These are phyloP conservation scores for Xestia rhomboidea DNA, from an alignment of 2,888 invertebrate species.

Conservation along the genomic window DNA sequence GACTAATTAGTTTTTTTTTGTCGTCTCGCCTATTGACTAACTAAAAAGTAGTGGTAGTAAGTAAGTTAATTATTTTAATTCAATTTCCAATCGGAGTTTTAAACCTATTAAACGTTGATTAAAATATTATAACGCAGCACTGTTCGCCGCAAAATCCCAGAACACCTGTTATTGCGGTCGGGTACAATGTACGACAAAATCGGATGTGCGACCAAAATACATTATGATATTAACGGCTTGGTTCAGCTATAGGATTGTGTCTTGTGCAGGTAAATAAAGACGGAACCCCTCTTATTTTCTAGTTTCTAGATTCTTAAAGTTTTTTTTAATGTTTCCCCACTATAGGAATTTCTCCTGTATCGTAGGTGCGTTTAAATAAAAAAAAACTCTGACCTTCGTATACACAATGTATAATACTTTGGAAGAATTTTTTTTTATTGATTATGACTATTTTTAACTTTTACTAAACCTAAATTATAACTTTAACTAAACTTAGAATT, in stretches of 20 bases:
- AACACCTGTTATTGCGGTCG: constrained; percentile 44
- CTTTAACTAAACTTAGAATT: no score
- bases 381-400: no score
- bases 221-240: constrained; percentile 16
- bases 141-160: constrained; percentile 29
- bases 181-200: constrained; percentile 14
- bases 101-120: constrained; percentile 1
- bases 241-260: neutral
- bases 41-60: no score
- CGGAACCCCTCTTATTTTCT: neutral
- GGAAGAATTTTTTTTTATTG: no score
- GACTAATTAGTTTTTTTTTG: no score
- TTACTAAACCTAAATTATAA: no score
- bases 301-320: neutral
- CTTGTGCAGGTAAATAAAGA: neutral
- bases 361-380: no score
- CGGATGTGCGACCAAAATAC: constrained; percentile 10
- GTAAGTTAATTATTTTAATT: no score
- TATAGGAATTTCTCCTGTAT: neutral
- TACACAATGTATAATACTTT: no score
- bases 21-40: no score
- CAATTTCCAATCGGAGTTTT: neutral
- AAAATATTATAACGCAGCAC: constrained; percentile 22
- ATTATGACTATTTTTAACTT: no score
- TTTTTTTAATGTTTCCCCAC: neutral